Base-by-base conservation (phyloP, 1,140 invertebrate genomes). In the Brachionus angularis region DNA sequence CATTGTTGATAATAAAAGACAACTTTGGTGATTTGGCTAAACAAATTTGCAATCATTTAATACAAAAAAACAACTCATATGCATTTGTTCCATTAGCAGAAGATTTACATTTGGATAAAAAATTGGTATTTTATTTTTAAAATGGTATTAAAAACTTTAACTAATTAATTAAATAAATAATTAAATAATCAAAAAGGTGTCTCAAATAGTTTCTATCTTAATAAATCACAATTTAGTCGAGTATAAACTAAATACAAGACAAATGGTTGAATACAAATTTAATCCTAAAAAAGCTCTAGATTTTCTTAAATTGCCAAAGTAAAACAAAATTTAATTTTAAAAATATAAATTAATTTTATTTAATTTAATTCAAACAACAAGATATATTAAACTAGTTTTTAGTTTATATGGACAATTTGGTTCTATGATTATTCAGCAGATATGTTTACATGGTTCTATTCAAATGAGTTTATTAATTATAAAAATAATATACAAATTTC, bases 61-160 rank as follows among this genome's bases (percentile, higher is more conserved):
- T 64, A 25, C 34, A 64, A 46, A 44, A 64, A 44, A 64, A n/a
- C n/a, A n/a, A 47, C 5, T 64, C 33, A 5, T 47, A 46, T 64
- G 34, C 61, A 23, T 10, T 64, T n/a, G 8, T 42, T 27, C n/a
- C 33, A 42, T 29, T 64, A 2, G 61, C 39, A 10, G 23, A n/a
- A 5, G 44, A 64, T 64, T 16, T 64, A n/a, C 10, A 64, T 7
- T 18, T 64, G 14, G 44, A 47, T 18, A 36, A 39, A 46, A 64
- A 64, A 16, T 14, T 46, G 21, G 39, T 44, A 3, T n/a, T n/a
- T n/a, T n/a, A n/a, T n/a, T n/a, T n/a, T n/a, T n/a, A n/a, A n/a
- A n/a, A n/a, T n/a, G n/a, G n/a, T n/a, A n/a, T n/a, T n/a, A n/a
- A n/a, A n/a, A n/a, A n/a, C n/a, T n/a, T n/a, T n/a, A n/a, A n/a